Percentiles rank a stretch among this genome's conserved stretches.
Evolutionary conservation across 2,888 invertebrate species (phyloP).

Genomic region (Teleogryllus oceanicus): DNA sequence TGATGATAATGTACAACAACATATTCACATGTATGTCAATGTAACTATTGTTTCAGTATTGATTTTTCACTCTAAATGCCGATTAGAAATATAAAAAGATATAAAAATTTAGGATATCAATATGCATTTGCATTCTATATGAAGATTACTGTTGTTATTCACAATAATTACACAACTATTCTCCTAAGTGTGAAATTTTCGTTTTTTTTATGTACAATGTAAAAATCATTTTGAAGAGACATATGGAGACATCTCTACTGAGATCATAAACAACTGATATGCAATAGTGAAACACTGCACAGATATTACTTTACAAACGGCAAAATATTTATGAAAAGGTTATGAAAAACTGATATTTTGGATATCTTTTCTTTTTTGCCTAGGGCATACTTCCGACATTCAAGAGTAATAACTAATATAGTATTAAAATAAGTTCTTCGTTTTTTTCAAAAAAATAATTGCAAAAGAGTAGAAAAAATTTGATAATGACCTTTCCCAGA

Average conservation of each 20-base stretch:
- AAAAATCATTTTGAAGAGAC: neutral
- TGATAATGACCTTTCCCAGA: too few relatives aligned
- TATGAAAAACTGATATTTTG: too few relatives aligned
- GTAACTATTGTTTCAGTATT: neutral
- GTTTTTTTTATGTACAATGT: neutral
- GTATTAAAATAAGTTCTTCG: too few relatives aligned
- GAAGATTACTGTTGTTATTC: neutral
- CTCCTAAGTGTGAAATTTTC: neutral
- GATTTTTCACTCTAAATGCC: neutral
- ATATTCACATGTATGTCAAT: slow-evolving; percentile 3
- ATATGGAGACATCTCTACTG: neutral
- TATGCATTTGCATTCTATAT: neutral
- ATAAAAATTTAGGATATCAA: neutral
- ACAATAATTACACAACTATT: neutral
- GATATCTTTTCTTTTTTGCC: too few relatives aligned
- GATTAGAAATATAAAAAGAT: neutral
- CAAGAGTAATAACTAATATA: too few relatives aligned
- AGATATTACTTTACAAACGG: too few relatives aligned
- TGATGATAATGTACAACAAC: too few relatives aligned
- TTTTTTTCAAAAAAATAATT: too few relatives aligned
- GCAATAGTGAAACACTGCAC: too few relatives aligned
- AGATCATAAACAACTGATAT: neutral
- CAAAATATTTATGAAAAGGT: too few relatives aligned
- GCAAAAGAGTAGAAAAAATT: too few relatives aligned
- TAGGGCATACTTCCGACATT: too few relatives aligned